These are phyloP conservation scores for Pangasius djambal DNA, from an alignment of 2,797 vertebrate species.

Conservation along the genomic window DNA sequence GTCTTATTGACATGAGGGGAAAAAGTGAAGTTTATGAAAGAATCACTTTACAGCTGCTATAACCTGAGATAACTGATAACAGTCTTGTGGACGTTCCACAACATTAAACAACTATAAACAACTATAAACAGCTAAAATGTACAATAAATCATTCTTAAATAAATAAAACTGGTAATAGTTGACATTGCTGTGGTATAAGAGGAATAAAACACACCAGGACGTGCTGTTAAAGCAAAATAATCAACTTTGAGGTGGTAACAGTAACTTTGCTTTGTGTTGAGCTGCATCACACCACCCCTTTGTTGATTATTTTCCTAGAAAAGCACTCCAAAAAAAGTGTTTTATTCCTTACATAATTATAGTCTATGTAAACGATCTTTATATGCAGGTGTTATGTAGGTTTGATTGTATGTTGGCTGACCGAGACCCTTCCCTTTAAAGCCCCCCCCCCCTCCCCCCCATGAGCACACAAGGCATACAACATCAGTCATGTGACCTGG, in stretches of 20 bases:
- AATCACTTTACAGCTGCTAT: background rate
- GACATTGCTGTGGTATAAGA: background rate
- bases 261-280: background rate
- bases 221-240: background rate
- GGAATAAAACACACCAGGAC: background rate
- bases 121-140: background rate
- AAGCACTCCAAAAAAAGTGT: background rate
- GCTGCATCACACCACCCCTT: background rate
- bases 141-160: background rate
- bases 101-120: background rate
- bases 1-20: background rate
- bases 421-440: conserved; percentile 30
- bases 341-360: background rate
- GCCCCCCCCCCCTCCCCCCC: conserved; percentile 1
- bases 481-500: conserved; percentile 65
- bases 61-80: background rate
- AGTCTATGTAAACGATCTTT: background rate
- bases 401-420: conserved; percentile 13
- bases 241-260: background rate
- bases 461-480: conserved; percentile 44
- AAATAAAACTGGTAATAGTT: background rate
- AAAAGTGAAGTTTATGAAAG: background rate
- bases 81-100: background rate
- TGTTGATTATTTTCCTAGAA: background rate
- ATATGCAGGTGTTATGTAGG: background rate